These are phyloP conservation scores for Leptinotarsa lineolata DNA, from an alignment of 1,140 invertebrate genomes.

Conservation along the genomic window DNA sequence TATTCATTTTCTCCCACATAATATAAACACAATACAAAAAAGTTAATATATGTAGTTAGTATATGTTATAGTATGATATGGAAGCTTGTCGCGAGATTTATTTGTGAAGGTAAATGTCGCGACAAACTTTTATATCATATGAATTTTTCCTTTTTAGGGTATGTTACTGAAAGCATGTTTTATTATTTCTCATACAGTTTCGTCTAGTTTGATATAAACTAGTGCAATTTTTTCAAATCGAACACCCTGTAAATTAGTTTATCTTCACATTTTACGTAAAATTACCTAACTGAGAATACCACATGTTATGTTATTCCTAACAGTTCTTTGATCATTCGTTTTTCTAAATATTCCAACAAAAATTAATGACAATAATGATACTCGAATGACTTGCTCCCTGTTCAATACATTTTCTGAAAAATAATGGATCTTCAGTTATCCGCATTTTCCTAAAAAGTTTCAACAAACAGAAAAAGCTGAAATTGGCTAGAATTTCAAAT, in stretches of 20 bases:
- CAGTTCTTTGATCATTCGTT: not conserved
- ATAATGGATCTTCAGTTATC: too few relatives aligned
- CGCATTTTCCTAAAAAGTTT: not conserved
- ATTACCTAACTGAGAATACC: not conserved
- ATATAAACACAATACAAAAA: too few relatives aligned
- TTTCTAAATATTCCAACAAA: not conserved
- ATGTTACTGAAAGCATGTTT: too few relatives aligned
- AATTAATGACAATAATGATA: not conserved
- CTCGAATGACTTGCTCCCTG: not conserved
- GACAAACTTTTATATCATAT: too few relatives aligned
- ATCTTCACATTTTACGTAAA: not conserved
- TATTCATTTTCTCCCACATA: too few relatives aligned
- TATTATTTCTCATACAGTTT: not conserved
- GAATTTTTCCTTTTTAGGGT: too few relatives aligned
- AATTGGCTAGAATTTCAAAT: not conserved
- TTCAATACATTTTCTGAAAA: not conserved
- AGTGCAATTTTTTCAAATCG: not conserved
- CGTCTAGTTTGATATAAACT: not conserved
- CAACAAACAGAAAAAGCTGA: not conserved
- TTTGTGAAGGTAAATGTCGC: too few relatives aligned
- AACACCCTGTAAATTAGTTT: not conserved
- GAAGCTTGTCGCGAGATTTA: too few relatives aligned
- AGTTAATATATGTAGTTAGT: too few relatives aligned
- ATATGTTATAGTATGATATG: too few relatives aligned
- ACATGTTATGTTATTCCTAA: not conserved